A percentile compares a stretch with the other conserved stretches of the same genome.
Conservation (phyloP, 1,140 invertebrate genomes). For the Andricus grossulariae region DNA sequence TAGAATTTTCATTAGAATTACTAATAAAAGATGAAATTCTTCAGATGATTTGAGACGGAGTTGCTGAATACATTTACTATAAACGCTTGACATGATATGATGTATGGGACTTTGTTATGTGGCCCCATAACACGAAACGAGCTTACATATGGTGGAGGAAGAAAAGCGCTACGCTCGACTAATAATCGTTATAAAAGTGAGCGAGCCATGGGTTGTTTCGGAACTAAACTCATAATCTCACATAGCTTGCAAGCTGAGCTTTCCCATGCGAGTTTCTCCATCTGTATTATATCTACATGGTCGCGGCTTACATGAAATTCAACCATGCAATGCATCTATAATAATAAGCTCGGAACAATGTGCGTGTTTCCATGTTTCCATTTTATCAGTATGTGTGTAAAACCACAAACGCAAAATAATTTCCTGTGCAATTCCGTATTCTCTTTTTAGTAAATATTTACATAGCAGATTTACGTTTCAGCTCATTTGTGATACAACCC, state of each 20-base stretch:
- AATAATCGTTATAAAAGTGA: slow-evolving; percentile 70
- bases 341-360: slow-evolving; percentile 61
- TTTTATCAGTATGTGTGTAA: neutral
- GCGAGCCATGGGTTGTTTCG: slow-evolving; percentile 61
- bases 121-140: slow-evolving; percentile 18
- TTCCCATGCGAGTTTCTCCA: slow-evolving; percentile 69
- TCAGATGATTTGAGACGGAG: too few species aligned
- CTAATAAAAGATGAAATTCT: too few species aligned
- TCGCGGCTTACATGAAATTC: slow-evolving; percentile 65
- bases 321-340: slow-evolving; percentile 59
- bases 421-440: too few species aligned
- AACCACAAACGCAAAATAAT: too few species aligned
- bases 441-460: too few species aligned
- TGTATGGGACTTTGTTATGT: slow-evolving; percentile 26
- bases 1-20: too few species aligned
- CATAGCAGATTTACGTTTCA: too few species aligned
- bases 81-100: slow-evolving; percentile 6
- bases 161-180: slow-evolving; percentile 40
- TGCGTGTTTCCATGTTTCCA: slow-evolving; percentile 35
- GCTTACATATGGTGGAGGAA: slow-evolving; percentile 22
- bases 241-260: slow-evolving; percentile 71
- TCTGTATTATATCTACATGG: slow-evolving; percentile 53
- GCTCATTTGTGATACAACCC: too few species aligned
- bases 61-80: slow-evolving; percentile 1
- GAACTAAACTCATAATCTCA: slow-evolving; percentile 74